These are phyloP conservation scores for Mesopsocus fuscifrons DNA, from an alignment of 2,888 invertebrate genomes.

Conservation along the genomic window DNA sequence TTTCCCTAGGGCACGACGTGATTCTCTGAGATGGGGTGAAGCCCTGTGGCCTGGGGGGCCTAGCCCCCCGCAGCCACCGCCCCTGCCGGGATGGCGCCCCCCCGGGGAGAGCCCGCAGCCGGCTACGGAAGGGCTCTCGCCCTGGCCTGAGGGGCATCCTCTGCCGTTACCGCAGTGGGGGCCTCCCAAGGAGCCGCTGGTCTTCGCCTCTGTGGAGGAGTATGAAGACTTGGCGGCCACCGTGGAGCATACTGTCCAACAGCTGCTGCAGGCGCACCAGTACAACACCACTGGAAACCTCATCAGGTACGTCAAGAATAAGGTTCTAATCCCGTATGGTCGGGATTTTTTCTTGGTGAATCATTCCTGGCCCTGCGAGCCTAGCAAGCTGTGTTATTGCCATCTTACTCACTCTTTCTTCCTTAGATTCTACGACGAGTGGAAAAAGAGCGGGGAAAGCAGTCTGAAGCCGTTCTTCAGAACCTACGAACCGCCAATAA, in stretches of 20 bases:
- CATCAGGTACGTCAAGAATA: conserved; percentile 29
- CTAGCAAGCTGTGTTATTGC: no score
- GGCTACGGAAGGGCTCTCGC: conserved; percentile 29
- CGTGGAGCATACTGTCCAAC: conserved; percentile 62
- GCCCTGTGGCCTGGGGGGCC: conserved; percentile 36
- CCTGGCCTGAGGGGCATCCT: conserved; percentile 48
- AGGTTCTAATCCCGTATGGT: no score
- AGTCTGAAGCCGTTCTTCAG: conserved; percentile 52
- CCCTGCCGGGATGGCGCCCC: conserved; percentile 56
- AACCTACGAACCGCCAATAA: conserved; percentile 58
- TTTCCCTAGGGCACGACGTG: no score
- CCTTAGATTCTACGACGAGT: conserved; percentile 36
- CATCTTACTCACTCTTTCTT: no score
- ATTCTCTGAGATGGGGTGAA: conserved; percentile 23
- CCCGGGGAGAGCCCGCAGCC: conserved; percentile 28
- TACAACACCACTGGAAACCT: conserved; percentile 83
- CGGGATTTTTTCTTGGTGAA: no score
- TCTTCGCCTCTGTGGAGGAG: conserved; percentile 33
- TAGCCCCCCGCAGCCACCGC: conserved; percentile 34
- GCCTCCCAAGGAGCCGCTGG: conserved; percentile 28
- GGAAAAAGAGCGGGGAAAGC: conserved; percentile 38
- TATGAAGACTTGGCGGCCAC: conserved; percentile 64
- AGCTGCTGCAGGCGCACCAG: conserved; percentile 62
- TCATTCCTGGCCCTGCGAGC: no score
- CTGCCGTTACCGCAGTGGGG: conserved; percentile 60